These are phyloP conservation scores for Poecilia gillii DNA, from an alignment of 2,797 vertebrate species.

Conservation along the genomic window DNA sequence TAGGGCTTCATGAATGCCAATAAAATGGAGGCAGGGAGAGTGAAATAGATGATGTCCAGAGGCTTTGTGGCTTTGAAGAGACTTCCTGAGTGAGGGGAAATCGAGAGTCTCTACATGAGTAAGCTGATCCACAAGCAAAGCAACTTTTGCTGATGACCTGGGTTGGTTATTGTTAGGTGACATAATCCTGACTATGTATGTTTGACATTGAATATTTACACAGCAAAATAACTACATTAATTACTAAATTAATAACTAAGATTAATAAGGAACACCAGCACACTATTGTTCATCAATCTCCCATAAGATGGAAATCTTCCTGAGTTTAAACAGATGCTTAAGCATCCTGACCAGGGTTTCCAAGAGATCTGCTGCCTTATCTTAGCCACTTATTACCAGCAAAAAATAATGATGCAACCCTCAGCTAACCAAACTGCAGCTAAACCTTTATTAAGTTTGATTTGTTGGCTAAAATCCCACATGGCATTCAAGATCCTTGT, in stretches of 20 bases:
- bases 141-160: conserved; percentile 19
- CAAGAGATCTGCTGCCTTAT: background rate
- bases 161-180: conserved; percentile 14
- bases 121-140: conserved; percentile 17
- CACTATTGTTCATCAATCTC: background rate
- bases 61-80: conserved; percentile 50
- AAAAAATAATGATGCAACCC: background rate
- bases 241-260: background rate
- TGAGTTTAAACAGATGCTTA: background rate
- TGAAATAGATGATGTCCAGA: conserved; percentile 61
- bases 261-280: background rate
- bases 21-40: conserved; percentile 46
- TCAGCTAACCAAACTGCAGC: background rate
- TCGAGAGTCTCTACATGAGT: conserved; percentile 20
- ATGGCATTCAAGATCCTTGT: background rate
- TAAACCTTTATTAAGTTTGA: background rate
- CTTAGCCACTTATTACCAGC: background rate
- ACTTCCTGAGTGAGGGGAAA: conserved; percentile 46
- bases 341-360: background rate
- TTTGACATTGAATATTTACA: background rate
- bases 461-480: background rate
- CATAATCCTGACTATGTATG: background rate
- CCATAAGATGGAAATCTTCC: background rate
- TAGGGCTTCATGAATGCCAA: conserved; percentile 34
- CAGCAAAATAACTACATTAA: background rate